Evolutionary conservation across 2,797 vertebrate genomes (phyloP), one percentile per base, ranked within the genome.

Genomic region (Pseudomugil tenellus): DNA sequence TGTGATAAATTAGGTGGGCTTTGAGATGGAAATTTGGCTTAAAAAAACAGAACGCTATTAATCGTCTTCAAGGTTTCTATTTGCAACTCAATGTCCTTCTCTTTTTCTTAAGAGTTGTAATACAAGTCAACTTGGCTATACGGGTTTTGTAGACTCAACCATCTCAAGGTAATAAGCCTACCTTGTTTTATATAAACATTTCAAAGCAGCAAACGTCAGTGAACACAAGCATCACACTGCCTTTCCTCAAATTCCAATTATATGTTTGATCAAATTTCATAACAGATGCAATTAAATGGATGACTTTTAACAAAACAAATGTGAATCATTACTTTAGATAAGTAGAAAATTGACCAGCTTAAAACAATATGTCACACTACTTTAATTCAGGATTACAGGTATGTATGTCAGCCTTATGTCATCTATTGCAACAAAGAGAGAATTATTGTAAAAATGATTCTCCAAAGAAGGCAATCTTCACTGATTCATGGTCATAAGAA

Each of bases 1-100:
- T 37, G 64, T 43, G 51, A 70, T 75, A 73, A 79, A 83, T 57
- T 34, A 35, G 56, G 46, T 55, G 10, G 67, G 63, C 74, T 80
- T 81, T 86, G 76, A 77, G 67, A 76, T 85, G 74, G 60, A 81
- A 81, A 85, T 85, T 29, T 78, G 76, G 21, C 23, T 49, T 12
- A 16, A 64, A 16, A 64, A 58, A 26, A 23, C 32, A 48, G 37
- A 26, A 28, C 68, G 53, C 58, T 72, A 71, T 74, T 76, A 57
- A 74, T 84, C 58, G 83, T 81, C 70, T 81, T 84, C 75, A 79
- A 73, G 66, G 76, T 71, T 84, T 83, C 55, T 61, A 58, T 76
- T 83, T 21, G 1, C 58, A 80, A 60, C 55, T 75, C 73, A 55
- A 28, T 77, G 80, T 78, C 80, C 81, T 84, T 86, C 80, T 79